Conservation (phyloP, 2,888 invertebrate genomes). For the Antheraea yamamai region DNA sequence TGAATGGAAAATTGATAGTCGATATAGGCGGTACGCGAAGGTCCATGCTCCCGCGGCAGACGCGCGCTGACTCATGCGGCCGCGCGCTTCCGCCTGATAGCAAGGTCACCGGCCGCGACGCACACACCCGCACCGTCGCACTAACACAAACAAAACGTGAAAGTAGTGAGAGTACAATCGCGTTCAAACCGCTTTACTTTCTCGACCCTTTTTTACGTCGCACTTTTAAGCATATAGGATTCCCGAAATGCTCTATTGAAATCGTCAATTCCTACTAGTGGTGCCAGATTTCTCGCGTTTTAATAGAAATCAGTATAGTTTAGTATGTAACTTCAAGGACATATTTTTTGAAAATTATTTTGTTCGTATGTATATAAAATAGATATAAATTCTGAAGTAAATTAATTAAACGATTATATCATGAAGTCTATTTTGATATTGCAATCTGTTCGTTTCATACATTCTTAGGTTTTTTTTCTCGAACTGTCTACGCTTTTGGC, state of each 20-base stretch:
- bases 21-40: constrained; percentile 51
- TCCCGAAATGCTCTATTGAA: background rate
- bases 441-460: no score
- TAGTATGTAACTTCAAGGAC: background rate
- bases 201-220: constrained; percentile 17
- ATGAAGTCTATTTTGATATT: no score
- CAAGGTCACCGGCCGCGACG: constrained; percentile 78
- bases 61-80: constrained; percentile 75
- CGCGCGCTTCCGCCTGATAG: constrained; percentile 81
- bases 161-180: constrained; percentile 79
- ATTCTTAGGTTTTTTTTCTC: no score
- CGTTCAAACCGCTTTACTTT: constrained; percentile 31
- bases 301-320: background rate
- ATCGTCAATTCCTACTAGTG: background rate
- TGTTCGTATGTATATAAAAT: no score
- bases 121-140: constrained; percentile 47
- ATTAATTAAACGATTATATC: no score
- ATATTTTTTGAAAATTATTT: background rate
- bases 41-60: constrained; percentile 75
- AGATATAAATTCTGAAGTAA: no score
- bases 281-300: background rate
- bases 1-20: constrained; percentile 29
- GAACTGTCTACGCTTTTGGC: no score
- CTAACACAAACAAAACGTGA: constrained; percentile 55
- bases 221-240: constrained; percentile 3